Evolutionary conservation across 2,113 vertebrate genomes (phyloP).

Genomic region (Cottus gobio): DNA sequence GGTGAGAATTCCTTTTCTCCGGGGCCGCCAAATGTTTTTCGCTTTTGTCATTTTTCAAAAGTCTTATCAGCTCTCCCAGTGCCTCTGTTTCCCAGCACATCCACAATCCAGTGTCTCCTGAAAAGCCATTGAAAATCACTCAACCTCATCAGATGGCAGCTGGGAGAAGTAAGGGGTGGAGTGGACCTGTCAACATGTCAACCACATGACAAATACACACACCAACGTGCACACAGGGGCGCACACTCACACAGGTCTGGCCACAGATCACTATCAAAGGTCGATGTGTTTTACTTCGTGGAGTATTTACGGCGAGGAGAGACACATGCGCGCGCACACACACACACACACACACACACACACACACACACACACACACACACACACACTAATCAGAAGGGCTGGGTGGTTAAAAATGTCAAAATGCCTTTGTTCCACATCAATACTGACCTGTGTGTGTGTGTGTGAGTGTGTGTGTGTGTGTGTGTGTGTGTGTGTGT

Average conservation of each 20-base stretch:
- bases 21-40: constrained; percentile 28
- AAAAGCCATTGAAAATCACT: constrained; percentile 78
- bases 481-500: constrained; percentile 21
- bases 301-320: constrained; percentile 8
- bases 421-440: constrained; percentile 48
- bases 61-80: constrained; percentile 42
- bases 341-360: constrained; percentile 13
- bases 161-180: constrained; percentile 74
- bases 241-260: constrained; percentile 25
- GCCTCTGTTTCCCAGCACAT: constrained; percentile 64
- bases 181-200: constrained; percentile 82
- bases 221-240: constrained; percentile 1
- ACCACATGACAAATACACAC: constrained; percentile 62
- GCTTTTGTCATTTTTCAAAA: constrained; percentile 50
- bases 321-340: constrained; percentile 10
- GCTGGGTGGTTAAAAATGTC: constrained; percentile 32
- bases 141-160: constrained; percentile 80
- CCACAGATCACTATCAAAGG: constrained; percentile 41
- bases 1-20: constrained; percentile 7
- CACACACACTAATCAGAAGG: constrained; percentile 4
- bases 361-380: constrained; percentile 17
- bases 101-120: constrained; percentile 39
- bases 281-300: constrained; percentile 18
- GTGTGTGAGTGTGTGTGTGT: constrained; percentile 18
- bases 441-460: constrained; percentile 51